A percentile compares a stretch with the other conserved stretches of the same genome.
phyloP scores from a whole-genome alignment of 2,113 vertebrate genomes.

The Osmerus eperlanus region DNA sequence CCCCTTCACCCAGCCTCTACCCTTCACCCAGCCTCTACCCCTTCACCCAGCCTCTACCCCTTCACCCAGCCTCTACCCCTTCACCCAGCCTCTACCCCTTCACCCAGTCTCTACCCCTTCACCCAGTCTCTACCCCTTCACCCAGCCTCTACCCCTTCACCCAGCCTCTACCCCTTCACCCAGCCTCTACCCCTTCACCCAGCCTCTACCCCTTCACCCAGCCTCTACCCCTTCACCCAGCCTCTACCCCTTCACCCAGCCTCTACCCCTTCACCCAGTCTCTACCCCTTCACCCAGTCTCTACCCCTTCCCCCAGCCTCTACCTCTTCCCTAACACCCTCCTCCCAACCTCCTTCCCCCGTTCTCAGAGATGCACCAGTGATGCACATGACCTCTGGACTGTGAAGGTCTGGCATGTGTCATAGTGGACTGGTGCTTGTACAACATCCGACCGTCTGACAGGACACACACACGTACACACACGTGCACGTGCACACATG shows the following conservation, averaged over 20 bases:
- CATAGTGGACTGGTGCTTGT: no score
- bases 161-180: neutral
- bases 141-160: constrained; percentile 3
- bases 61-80: constrained; percentile 3
- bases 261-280: neutral
- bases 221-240: constrained; percentile 3
- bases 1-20: constrained; percentile 1
- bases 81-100: constrained; percentile 2
- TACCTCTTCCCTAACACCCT: constrained; percentile 2
- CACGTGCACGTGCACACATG: no score
- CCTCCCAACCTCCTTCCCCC: neutral
- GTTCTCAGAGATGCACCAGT: neutral
- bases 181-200: constrained; percentile 3
- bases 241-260: constrained; percentile 6
- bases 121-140: neutral
- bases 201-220: constrained; percentile 1
- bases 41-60: constrained; percentile 10
- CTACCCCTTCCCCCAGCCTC: constrained; percentile 3
- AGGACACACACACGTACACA: no score
- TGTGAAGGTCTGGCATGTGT: neutral
- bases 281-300: neutral
- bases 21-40: constrained; percentile 2
- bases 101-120: neutral
- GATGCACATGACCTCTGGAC: neutral
- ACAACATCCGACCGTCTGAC: no score